These are phyloP conservation scores for Lithophane leautieri DNA, from an alignment of 2,888 invertebrate genomes.

Conservation along the genomic window DNA sequence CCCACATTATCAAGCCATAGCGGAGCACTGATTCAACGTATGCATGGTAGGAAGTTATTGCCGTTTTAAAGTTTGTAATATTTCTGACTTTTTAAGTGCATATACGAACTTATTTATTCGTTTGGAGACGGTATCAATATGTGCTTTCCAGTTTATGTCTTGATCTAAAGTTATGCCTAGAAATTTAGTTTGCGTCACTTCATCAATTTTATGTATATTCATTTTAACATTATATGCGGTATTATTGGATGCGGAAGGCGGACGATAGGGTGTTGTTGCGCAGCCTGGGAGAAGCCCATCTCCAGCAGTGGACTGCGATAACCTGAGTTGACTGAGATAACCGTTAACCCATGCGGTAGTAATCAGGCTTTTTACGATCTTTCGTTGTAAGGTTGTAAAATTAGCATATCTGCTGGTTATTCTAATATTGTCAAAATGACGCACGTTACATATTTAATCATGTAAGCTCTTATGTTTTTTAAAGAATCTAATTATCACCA, in stretches of 20 bases:
- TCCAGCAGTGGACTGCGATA: background rate
- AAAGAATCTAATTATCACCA: background rate
- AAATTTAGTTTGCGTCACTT: background rate
- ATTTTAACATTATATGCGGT: no score
- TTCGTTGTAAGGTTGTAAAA: background rate
- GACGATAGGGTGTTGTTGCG: background rate
- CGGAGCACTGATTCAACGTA: background rate
- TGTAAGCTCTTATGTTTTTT: background rate
- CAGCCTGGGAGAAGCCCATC: background rate
- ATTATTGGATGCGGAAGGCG: background rate
- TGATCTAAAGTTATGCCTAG: background rate
- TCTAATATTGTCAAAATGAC: background rate
- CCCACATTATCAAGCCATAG: background rate
- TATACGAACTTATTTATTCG: background rate
- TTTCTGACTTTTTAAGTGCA: background rate
- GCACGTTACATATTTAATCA: background rate
- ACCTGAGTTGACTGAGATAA: background rate
- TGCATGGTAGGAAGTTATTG: background rate
- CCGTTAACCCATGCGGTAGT: no score
- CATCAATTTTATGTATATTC: no score
- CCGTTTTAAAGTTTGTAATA: background rate
- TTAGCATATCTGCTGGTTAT: background rate
- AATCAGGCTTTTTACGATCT: background rate
- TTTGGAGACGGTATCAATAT: background rate
- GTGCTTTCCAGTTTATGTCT: background rate